Percentiles rank a stretch among this genome's conserved stretches.
Evolutionary conservation across 2,113 vertebrate genomes (phyloP).

Genomic region (Tragelaphus strepsiceros): DNA sequence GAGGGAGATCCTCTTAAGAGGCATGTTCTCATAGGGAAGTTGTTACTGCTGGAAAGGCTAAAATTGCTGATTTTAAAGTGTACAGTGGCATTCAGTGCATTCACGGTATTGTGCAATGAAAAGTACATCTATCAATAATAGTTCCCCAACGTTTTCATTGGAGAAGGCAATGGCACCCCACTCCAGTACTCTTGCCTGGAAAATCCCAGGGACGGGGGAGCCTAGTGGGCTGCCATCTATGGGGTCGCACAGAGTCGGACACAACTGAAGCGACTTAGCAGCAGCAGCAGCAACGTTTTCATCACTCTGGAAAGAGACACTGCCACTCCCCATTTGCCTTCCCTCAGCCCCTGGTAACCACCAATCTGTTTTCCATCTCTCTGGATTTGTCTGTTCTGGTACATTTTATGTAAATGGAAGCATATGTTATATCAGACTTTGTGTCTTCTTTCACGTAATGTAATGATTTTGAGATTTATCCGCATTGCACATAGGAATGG

Average conservation of each 20-base stretch:
- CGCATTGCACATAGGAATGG: neutral
- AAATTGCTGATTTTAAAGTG: neutral
- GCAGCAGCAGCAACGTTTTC: neutral
- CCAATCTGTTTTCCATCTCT: neutral
- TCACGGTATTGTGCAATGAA: neutral
- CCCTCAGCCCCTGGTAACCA: neutral
- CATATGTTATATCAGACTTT: neutral
- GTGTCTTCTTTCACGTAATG: neutral
- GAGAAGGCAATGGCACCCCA: too few relatives aligned
- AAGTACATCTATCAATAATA: neutral
- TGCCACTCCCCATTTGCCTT: neutral
- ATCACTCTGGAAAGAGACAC: neutral
- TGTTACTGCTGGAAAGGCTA: neutral
- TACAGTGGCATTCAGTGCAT: neutral
- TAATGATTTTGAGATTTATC: neutral
- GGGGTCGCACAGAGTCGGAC: too few relatives aligned
- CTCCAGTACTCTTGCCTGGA: too few relatives aligned
- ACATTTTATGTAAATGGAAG: neutral
- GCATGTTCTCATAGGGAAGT: neutral
- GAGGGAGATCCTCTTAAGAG: neutral
- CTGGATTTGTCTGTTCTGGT: neutral
- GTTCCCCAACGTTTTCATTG: neutral
- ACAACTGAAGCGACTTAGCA: too few relatives aligned
- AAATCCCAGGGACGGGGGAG: too few relatives aligned
- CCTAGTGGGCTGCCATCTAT: too few relatives aligned